Conservation (phyloP, 2,797 vertebrate genomes). For the Eupleurogrammus muticus region DNA sequence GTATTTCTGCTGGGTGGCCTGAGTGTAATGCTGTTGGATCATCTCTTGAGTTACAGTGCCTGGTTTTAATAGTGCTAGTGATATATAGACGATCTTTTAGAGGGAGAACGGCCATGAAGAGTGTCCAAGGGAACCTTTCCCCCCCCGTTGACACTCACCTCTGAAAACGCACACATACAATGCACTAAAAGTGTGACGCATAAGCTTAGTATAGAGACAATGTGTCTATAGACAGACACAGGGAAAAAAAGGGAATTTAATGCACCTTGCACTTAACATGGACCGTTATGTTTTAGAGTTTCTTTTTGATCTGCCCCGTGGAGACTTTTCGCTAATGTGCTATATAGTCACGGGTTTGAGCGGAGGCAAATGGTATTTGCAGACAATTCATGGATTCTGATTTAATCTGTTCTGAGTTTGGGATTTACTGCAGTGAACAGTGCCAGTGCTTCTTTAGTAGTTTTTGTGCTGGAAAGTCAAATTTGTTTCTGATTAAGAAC, state of each 20-base stretch:
- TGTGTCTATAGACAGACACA: conserved; percentile 27
- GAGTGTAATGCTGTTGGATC: conserved; percentile 58
- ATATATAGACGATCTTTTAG: conserved; percentile 48
- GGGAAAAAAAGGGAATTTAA: conserved; percentile 32
- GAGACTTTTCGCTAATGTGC: conserved; percentile 59
- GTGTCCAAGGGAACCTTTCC: conserved; percentile 41
- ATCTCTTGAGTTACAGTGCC: conserved; percentile 55
- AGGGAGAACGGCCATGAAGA: conserved; percentile 45
- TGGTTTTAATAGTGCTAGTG: conserved; percentile 63
- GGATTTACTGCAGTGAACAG: conserved; percentile 36
- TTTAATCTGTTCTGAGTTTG: conserved; percentile 51
- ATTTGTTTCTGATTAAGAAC: conserved; percentile 34
- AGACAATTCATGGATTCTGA: conserved; percentile 47
- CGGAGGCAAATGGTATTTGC: conserved; percentile 61
- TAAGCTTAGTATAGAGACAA: conserved; percentile 17
- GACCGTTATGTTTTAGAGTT: conserved; percentile 56
- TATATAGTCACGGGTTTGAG: conserved; percentile 26
- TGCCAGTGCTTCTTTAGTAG: conserved; percentile 22
- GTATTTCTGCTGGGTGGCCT: conserved; percentile 73
- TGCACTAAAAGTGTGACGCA: conserved; percentile 24
- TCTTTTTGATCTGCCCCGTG: conserved; percentile 54
- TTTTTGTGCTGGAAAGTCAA: conserved; percentile 43
- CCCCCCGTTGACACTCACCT: conserved; percentile 23
- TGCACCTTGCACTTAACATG: conserved; percentile 56
- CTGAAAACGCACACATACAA: conserved; percentile 9